Evolutionary conservation across 64 coral and sea anemone genomes (phyloP).

Genomic region (Catalaphyllia jardinei): DNA sequence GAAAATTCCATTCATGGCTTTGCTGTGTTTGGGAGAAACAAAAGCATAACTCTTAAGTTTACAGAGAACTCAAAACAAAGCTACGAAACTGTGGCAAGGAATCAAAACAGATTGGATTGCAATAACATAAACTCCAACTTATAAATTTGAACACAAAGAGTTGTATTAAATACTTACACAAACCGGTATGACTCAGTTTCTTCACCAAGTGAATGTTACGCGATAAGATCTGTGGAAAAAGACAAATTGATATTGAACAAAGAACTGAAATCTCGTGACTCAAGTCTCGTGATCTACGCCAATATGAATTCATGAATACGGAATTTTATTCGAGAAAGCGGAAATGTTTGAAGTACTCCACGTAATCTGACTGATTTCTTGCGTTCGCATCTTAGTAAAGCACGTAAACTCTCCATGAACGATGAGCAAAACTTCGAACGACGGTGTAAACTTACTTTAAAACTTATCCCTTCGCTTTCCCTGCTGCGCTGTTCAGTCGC

Average conservation of each 20-base stretch:
- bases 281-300: neutral
- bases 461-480: too few species aligned
- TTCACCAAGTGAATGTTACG: neutral
- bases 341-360: neutral
- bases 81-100: too few species aligned
- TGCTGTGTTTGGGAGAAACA: neutral
- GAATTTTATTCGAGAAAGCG: neutral
- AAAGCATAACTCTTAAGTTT: too few species aligned
- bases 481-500: too few species aligned
- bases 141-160: too few species aligned
- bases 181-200: neutral
- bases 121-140: too few species aligned
- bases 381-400: neutral
- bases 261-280: constrained; percentile 4
- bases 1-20: neutral
- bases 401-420: too few species aligned
- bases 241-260: neutral
- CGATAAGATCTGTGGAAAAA: neutral
- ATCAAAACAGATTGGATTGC: too few species aligned
- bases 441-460: too few species aligned
- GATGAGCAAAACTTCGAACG: too few species aligned
- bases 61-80: too few species aligned
- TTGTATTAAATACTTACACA: too few species aligned
- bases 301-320: neutral
- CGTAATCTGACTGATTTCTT: neutral